Percentiles rank a stretch among this genome's conserved stretches.
phyloP scores from a whole-genome alignment of 2,888 invertebrate genomes.

The Xanthorhoe designata region DNA sequence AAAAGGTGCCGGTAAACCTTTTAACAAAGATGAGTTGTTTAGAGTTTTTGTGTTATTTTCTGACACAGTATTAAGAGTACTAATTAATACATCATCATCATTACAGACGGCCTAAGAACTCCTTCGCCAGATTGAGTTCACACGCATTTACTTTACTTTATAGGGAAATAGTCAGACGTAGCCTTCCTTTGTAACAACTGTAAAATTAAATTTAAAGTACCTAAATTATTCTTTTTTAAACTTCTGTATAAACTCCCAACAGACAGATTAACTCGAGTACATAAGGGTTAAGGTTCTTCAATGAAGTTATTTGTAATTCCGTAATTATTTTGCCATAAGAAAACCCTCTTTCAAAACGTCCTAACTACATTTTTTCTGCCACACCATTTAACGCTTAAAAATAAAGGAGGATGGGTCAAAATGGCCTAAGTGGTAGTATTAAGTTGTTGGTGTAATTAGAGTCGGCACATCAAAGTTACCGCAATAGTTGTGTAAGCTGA shows the following conservation, averaged over 20 bases:
- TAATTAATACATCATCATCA: no score
- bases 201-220: no score
- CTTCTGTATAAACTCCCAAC: neutral
- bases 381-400: constrained; percentile 5
- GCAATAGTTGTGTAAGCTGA: constrained; percentile 36
- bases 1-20: constrained; percentile 6
- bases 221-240: neutral
- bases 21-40: neutral
- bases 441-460: constrained; percentile 38
- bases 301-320: constrained; percentile 42
- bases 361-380: neutral
- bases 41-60: neutral
- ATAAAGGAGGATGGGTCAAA: constrained; percentile 4
- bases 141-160: no score
- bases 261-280: constrained; percentile 32
- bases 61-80: neutral
- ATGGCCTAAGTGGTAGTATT: neutral
- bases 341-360: constrained; percentile 17
- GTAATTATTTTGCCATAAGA: constrained; percentile 43
- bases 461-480: constrained; percentile 41
- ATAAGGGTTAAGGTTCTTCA: constrained; percentile 32
- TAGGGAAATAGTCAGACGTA: no score
- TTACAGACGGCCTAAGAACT: no score
- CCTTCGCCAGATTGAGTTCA: no score
- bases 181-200: no score